phyloP scores from a whole-genome alignment of 2,888 invertebrate species.

The Scrobipalpa atriplicella region DNA sequence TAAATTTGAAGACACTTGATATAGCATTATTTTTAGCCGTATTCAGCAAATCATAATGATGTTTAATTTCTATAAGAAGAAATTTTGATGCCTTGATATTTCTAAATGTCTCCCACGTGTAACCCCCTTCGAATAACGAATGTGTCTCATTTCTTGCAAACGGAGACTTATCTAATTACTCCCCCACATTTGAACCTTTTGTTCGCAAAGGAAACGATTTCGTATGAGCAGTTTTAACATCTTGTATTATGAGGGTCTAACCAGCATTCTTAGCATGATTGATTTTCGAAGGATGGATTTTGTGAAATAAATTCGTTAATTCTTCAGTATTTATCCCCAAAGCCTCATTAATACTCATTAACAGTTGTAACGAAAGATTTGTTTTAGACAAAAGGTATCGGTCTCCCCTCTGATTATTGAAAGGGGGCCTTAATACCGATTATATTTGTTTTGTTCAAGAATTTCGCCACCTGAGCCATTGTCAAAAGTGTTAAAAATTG shows the following conservation, averaged over 20 bases:
- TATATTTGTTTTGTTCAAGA: conserved; percentile 66
- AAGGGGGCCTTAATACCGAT: conserved; percentile 69
- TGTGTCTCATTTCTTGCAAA: too few relatives aligned
- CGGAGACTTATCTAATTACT: too few relatives aligned
- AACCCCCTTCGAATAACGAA: too few relatives aligned
- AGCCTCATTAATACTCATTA: conserved; percentile 14
- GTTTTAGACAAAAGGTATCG: conserved; percentile 46
- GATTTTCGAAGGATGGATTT: background rate
- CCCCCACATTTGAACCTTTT: too few relatives aligned
- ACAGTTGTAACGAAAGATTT: conserved; percentile 43
- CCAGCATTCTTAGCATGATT: background rate
- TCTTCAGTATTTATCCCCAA: background rate
- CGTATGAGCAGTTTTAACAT: too few relatives aligned
- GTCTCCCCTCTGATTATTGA: conserved; percentile 61
- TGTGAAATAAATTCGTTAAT: background rate
- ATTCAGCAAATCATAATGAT: too few relatives aligned
- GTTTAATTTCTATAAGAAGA: too few relatives aligned
- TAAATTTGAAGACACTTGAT: background rate
- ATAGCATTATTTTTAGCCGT: too few relatives aligned
- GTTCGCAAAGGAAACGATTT: too few relatives aligned
- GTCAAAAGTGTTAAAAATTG: background rate
- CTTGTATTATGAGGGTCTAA: too few relatives aligned
- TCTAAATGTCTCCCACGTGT: too few relatives aligned
- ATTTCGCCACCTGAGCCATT: conserved; percentile 72
- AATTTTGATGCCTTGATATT: too few relatives aligned